Conservation (phyloP, 2,888 invertebrate species). For the Fissipunctia ypsillon region DNA sequence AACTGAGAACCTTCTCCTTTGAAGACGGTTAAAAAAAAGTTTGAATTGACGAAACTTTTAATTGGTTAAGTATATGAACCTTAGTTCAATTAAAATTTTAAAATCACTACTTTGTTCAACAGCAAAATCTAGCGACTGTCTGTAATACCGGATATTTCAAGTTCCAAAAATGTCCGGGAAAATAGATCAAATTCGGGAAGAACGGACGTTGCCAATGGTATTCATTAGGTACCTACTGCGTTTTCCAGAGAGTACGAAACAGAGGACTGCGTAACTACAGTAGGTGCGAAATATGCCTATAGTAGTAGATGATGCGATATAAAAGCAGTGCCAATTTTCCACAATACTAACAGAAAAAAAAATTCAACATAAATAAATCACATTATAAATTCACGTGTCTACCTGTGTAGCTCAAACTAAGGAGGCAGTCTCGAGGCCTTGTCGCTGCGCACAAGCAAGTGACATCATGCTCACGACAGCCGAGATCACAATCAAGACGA, state of each 20-base stretch:
- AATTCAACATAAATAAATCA: slow-evolving; percentile 37
- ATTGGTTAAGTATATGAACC: background rate
- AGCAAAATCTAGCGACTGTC: background rate
- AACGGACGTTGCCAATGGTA: background rate
- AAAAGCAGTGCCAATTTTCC: background rate
- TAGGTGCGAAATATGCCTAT: background rate
- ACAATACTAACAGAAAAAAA: background rate
- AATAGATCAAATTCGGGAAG: background rate
- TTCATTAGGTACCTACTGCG: background rate
- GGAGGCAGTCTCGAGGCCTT: slow-evolving; percentile 73
- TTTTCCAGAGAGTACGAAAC: background rate
- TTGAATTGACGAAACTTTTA: background rate
- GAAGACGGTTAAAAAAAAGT: too few species aligned
- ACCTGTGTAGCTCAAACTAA: slow-evolving; percentile 63
- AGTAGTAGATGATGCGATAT: background rate
- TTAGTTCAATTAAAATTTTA: background rate
- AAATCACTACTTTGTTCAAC: too few species aligned
- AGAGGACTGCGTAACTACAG: background rate
- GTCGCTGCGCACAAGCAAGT: slow-evolving; percentile 70
- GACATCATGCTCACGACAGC: slow-evolving; percentile 83
- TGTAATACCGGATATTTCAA: background rate
- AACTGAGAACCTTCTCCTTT: too few species aligned
- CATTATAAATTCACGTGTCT: slow-evolving; percentile 67
- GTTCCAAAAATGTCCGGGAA: background rate
- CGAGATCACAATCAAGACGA: slow-evolving; percentile 86